Percentiles rank a stretch among this genome's conserved stretches.
Conservation (phyloP, 1,140 invertebrate genomes). For the Bombus picipes region DNA sequence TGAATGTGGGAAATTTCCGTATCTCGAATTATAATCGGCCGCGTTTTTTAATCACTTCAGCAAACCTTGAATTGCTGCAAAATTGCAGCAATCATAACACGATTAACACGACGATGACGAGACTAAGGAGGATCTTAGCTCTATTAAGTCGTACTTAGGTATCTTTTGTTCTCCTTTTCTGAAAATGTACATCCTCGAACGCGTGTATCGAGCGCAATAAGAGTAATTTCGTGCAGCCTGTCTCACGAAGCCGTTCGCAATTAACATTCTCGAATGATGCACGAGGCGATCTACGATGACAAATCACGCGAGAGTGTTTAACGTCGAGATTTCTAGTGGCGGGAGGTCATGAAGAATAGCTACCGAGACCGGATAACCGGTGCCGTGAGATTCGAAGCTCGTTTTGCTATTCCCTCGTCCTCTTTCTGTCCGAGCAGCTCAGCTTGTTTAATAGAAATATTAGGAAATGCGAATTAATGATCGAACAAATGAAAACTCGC, state of each 20-base stretch:
- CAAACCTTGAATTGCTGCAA: conserved; percentile 7
- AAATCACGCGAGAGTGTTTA: conserved; percentile 42
- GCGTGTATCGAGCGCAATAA: neutral
- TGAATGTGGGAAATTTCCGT: neutral
- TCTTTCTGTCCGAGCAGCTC: neutral
- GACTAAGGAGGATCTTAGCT: neutral
- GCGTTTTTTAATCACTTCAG: neutral
- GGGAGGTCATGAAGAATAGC: conserved; percentile 18
- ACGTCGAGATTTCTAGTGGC: conserved; percentile 10
- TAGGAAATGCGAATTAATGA: conserved; percentile 4
- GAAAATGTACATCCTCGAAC: neutral
- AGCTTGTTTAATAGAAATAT: conserved; percentile 27
- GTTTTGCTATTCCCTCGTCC: neutral
- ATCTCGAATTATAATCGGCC: neutral
- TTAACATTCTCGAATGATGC: conserved; percentile 53
- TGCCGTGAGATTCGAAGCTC: conserved; percentile 23
- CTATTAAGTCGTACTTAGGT: conserved; percentile 18
- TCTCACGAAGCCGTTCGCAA: conserved; percentile 24
- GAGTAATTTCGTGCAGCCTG: conserved; percentile 21
- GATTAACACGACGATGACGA: conserved; percentile 12
- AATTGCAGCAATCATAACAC: conserved; percentile 6
- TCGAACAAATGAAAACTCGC: neutral
- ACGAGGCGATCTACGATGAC: conserved; percentile 40
- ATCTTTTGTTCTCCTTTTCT: neutral
- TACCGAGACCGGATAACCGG: conserved; percentile 30